Evolutionary conservation across 2,797 vertebrate genomes (phyloP).

Genomic region (Platyrinchus mystaceus): DNA sequence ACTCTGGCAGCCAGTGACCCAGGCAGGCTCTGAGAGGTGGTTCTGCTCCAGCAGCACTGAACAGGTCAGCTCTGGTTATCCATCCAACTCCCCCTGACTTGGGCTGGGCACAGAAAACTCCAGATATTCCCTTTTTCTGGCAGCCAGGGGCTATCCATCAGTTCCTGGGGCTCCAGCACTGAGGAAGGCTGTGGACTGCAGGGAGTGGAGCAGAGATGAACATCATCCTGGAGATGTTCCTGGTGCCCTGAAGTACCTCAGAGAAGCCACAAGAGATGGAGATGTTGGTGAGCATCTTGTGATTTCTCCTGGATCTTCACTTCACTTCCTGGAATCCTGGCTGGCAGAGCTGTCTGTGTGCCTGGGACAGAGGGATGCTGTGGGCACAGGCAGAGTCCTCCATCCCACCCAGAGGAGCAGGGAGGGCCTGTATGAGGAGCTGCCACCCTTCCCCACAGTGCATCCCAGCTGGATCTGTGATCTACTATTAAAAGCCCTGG

Average conservation of each 20-base stretch:
- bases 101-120: not conserved
- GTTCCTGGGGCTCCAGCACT: not conserved
- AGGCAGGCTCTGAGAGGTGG: not conserved
- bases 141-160: not conserved
- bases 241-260: not conserved
- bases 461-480: not conserved
- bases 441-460: not conserved
- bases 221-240: not conserved
- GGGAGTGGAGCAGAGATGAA: not conserved
- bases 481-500: not conserved
- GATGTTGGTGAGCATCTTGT: not conserved
- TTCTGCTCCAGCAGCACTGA: slow-evolving; percentile 13
- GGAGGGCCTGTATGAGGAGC: not conserved
- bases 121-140: not conserved
- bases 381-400: not conserved
- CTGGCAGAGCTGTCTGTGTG: not conserved
- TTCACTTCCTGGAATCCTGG: not conserved
- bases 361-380: not conserved
- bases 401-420: not conserved
- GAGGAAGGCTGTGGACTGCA: not conserved
- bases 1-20: not conserved
- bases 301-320: not conserved
- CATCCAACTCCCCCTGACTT: not conserved
- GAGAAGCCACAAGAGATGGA: not conserved
- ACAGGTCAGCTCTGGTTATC: not conserved